A percentile compares a stretch with the other conserved stretches of the same genome.
These are phyloP conservation scores for Marasmarcha lunaedactyla DNA, from an alignment of 2,888 invertebrate genomes.

Conservation along the genomic window DNA sequence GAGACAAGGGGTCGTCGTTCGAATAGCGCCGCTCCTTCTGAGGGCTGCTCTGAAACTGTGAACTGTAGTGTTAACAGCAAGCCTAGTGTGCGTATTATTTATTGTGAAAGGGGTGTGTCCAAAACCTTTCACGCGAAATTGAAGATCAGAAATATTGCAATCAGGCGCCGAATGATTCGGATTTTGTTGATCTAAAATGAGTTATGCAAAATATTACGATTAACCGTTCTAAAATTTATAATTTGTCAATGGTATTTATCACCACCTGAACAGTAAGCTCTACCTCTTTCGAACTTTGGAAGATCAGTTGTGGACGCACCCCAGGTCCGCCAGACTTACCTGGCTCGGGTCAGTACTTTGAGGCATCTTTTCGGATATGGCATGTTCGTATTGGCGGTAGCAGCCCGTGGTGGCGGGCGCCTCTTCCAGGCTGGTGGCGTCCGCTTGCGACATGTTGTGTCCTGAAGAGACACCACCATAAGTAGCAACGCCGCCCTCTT, in stretches of 20 bases:
- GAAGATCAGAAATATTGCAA: not conserved
- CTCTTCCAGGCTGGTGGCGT: constrained; percentile 87
- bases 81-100: constrained; percentile 18
- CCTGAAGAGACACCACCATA: constrained; percentile 75
- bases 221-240: too few species aligned
- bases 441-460: constrained; percentile 91
- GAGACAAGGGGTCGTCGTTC: constrained; percentile 50
- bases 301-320: constrained; percentile 29
- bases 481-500: constrained; percentile 50
- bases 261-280: too few species aligned
- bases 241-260: too few species aligned
- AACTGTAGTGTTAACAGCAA: constrained; percentile 42
- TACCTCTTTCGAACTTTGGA: too few species aligned
- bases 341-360: constrained; percentile 45
- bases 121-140: constrained; percentile 3
- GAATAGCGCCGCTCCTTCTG: constrained; percentile 59
- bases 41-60: constrained; percentile 64
- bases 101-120: constrained; percentile 18
- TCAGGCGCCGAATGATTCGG: too few species aligned
- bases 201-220: too few species aligned
- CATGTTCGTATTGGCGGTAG: constrained; percentile 84
- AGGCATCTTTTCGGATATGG: constrained; percentile 48
- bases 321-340: constrained; percentile 31
- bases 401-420: constrained; percentile 81
- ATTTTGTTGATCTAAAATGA: too few species aligned